Conservation (phyloP, 64 coral and sea anemone genomes). For the Stichodactyla mertensii region DNA sequence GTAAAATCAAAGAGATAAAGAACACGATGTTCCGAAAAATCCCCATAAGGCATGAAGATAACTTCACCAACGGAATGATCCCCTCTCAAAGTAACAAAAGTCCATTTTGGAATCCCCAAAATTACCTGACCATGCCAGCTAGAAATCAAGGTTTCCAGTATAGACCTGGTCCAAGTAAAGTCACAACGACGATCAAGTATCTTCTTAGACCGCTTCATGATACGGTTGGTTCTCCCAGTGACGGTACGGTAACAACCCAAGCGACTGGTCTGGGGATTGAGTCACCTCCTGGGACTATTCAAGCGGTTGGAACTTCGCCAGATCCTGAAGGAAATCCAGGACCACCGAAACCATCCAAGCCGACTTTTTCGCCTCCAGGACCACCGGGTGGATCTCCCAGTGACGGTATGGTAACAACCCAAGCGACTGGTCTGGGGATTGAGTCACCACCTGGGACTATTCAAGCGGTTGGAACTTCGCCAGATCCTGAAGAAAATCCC, state of each 20-base stretch:
- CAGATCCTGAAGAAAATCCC: not conserved
- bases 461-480: slow-evolving; percentile 27
- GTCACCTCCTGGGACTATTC: slow-evolving; percentile 40
- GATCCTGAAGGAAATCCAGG: not conserved
- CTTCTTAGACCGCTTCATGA: not conserved
- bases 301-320: slow-evolving; percentile 23
- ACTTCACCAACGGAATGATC: not conserved
- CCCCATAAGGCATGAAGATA: not conserved
- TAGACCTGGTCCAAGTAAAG: not conserved
- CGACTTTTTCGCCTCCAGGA: not conserved
- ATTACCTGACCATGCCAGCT: not conserved
- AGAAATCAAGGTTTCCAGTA: not conserved
- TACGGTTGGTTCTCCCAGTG: not conserved
- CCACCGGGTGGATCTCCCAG: not conserved
- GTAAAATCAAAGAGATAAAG: not conserved
- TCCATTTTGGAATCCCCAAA: not conserved
- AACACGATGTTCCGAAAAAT: not conserved
- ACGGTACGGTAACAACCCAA: slow-evolving; percentile 10
- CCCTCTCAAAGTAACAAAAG: not conserved
- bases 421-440: slow-evolving; percentile 1
- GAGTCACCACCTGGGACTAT: slow-evolving; percentile 47
- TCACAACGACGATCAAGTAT: not conserved
- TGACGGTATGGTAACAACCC: slow-evolving; percentile 11
- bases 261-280: slow-evolving; percentile 18
- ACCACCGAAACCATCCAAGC: not conserved